Evolutionary conservation across 2,797 vertebrate species (phyloP), one percentile per base, ranked within the genome.

Genomic region (Aselliscus stoliczkanus): DNA sequence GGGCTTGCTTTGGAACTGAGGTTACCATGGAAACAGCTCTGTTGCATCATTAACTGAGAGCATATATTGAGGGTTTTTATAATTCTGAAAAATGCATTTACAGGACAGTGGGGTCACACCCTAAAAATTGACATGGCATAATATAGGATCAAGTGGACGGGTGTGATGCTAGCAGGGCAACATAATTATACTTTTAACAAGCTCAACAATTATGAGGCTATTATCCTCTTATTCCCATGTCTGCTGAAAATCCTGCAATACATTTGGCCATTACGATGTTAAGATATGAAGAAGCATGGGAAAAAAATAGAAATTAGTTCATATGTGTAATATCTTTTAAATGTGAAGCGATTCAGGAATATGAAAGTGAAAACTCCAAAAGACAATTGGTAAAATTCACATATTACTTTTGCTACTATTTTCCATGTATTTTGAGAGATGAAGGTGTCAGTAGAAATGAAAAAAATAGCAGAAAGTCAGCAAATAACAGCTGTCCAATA

Each of bases 11-110:
- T 72, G 31, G n/a, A 82, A 96, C 29, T 13, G 75, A 81, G 1
- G 23, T 94, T 94, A 47, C 56, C 50, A 64, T 82, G 50, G 92
- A 90, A 90, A 94, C 42, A 76, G 13, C 54, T 95, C 14, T 81
- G 29, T 25, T 76, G 39, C 75, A 8, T 84, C n/a, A 47, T 90
- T 82, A 58, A 4, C 56, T 75, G 7, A 87, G 65, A 92, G 39
- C 9, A 72, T 52, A 44, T 50, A 83, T 17, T 89, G 31, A 76
- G 44, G 27, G 9, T 34, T 84, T 90, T 18, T n/a, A 37, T 56
- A 23, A 21, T 72, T 87, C 27, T 77, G 31, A 13, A 90, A 95
- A 92, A 44, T n/a, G 13, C 10, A 88, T 87, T 82, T 76, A 27
- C 7, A 79, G 27, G 54, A 42, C 14, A 9, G 23, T 31, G 10